These are phyloP conservation scores for Capreolus pygargus DNA, from an alignment of 2,113 vertebrate species.

Conservation along the genomic window DNA sequence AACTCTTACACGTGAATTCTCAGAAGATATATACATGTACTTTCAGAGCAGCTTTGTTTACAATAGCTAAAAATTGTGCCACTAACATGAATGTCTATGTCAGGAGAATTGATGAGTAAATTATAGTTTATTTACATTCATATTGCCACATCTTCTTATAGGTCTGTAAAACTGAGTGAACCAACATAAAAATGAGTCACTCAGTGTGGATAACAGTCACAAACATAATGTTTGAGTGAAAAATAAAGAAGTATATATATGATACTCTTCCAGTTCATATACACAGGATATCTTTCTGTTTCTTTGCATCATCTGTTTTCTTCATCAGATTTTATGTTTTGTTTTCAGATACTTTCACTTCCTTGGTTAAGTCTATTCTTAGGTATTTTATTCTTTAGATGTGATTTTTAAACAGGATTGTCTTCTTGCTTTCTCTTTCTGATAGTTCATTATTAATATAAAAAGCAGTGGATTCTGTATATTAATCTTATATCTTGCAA, in stretches of 20 bases:
- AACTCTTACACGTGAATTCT: not conserved
- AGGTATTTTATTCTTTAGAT: not conserved
- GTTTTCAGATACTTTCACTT: not conserved
- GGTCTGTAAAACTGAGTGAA: not conserved
- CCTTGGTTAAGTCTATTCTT: not conserved
- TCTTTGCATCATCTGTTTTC: not conserved
- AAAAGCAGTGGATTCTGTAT: not conserved
- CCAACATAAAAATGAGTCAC: not conserved
- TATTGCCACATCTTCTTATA: not conserved
- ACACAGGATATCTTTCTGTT: not conserved
- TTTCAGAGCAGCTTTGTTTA: not conserved
- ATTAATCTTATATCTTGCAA: not conserved
- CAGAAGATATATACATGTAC: not conserved
- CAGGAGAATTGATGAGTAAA: not conserved
- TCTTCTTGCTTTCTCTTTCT: not conserved
- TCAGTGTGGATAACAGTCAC: not conserved
- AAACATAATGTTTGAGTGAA: not conserved
- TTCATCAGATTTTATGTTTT: not conserved
- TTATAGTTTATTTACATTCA: not conserved
- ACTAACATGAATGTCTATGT: not conserved
- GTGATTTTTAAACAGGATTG: not conserved
- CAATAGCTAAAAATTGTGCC: not conserved
- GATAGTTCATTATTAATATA: not conserved
- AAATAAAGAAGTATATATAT: not conserved
- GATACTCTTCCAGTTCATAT: not conserved